Base-by-base conservation (phyloP, 2,888 invertebrate genomes). In the Tuberolachnus salignus region DNA sequence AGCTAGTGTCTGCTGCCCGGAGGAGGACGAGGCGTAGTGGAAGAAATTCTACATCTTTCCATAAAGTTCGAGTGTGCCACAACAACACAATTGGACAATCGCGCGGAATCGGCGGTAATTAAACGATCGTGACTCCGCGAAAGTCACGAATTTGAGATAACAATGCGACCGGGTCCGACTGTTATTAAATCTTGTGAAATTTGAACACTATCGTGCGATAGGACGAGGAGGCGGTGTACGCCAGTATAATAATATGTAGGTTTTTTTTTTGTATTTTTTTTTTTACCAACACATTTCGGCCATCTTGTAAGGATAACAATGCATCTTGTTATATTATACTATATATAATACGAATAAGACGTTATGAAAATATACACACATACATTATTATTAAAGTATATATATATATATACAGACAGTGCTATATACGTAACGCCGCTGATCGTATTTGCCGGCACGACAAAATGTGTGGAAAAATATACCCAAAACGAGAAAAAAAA, bases 161-260 rank as follows among this genome's bases (percentile, higher is more conserved):
- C 75, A 75, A 75, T 75, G 67, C 64, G 14, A 42, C 73, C 14
- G 51, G 34, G 34, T 46, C 57, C 66, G 14, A 34, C 67, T 34
- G 66, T 75, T 75, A 75, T 75, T 75, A 75, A 75, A 59, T 75
- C 75, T 75, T 75, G 66, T 67, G 75, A 75, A 75, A 75, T 66
- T n/a, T 74, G 6, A 23, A 42, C 61, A 19, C n/a, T 34, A 67
- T 57, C 46, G 26, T n/a, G 51, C 16, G 14, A 26, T 14, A 26
- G 14, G 63, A 26, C 9, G 42, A 46, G 57, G 16, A 64, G 53
- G 1, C 14, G 57, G 23, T 13, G 34, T 34, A 34, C 34, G 26
- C 21, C 19, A 44, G 26, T n/a, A 23, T 19, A 23, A n/a, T n/a
- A 26, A 11, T 67, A n/a, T 1, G n/a, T 21, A 42, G 10, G 34